A percentile compares a stretch with the other conserved stretches of the same genome.
phyloP scores from a whole-genome alignment of 2,888 invertebrate species.

The Plagodis dolabraria region DNA sequence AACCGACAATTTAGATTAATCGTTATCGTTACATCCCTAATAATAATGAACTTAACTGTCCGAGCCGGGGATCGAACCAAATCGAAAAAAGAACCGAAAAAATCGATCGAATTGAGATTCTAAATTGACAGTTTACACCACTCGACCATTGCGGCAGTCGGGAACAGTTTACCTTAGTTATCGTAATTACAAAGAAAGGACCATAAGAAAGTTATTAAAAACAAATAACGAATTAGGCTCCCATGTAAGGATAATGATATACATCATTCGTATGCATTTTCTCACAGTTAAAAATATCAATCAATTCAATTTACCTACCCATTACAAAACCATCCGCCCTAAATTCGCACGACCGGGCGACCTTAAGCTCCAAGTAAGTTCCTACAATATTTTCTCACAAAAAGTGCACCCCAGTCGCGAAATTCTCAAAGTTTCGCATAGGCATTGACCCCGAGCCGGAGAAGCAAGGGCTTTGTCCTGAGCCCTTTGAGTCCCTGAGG shows the following conservation, averaged over 20 bases:
- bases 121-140: too few relatives aligned
- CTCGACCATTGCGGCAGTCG: too few relatives aligned
- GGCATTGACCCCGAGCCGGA: slow-evolving; percentile 48
- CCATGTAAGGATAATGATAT: background rate
- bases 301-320: background rate
- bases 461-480: slow-evolving; percentile 17
- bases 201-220: too few relatives aligned
- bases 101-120: too few relatives aligned
- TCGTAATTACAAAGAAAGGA: too few relatives aligned
- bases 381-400: slow-evolving; percentile 18
- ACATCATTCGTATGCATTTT: background rate
- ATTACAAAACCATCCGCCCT: slow-evolving; percentile 5
- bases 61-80: too few relatives aligned
- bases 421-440: slow-evolving; percentile 30
- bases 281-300: slow-evolving; percentile 7
- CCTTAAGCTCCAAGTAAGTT: background rate
- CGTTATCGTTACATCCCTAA: too few relatives aligned
- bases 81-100: too few relatives aligned
- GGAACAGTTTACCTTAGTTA: too few relatives aligned
- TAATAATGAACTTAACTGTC: too few relatives aligned
- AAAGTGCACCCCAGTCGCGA: slow-evolving; percentile 18
- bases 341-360: slow-evolving; percentile 17
- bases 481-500: slow-evolving; percentile 29
- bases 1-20: too few relatives aligned
- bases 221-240: too few relatives aligned